Base-by-base conservation (phyloP, 2,797 vertebrate species). In the Crocidura indochinensis region DNA sequence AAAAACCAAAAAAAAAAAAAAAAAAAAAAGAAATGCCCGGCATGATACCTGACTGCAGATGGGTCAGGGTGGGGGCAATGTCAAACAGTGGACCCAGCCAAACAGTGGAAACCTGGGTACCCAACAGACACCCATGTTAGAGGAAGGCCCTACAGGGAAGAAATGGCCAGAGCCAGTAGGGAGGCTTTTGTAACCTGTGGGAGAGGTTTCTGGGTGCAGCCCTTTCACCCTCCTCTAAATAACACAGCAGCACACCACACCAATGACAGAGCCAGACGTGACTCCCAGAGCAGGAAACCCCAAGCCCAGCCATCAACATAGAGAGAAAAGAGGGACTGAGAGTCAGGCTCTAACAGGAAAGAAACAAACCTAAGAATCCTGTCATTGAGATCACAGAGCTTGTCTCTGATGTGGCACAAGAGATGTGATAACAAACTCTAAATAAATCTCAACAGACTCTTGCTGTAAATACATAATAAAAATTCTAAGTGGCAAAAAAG, bases 401-500 rank as follows among this genome's bases (percentile, higher is more conserved):
- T 65, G 46, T 15, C 69, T 86, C n/a, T 82, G 10, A 38, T 5
- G 29, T n/a, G 72, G 14, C 26, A 26, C 1, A 75, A 10, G 51
- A 77, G 44, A n/a, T 27, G 46, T 15, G 72, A 78, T 69, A 65
- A 53, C 11, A 53, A 81, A 69, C 78, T 79, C 60, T 51, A 56
- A 69, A 77, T 68, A 68, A 91, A 73, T 19, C 67, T 56, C 38
- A 76, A 87, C 74, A 46, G 69, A 26, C 49, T 91, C 77, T 87
- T 86, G 88, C 27, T 78, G 6, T 62, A 87, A 73, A 44, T 74
- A 49, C 51, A 15, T 24, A 71, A 79, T 31, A 88, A 88, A 92
- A 91, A 71, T 72, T 79, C 76, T 95, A 76, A 89, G 14, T 67
- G 44, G 75, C 6, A 49, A 77, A 81, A 74, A 92, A n/a, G 31